Conservation (phyloP, 64 coral and sea anemone genomes). For the Montipora foliosa region DNA sequence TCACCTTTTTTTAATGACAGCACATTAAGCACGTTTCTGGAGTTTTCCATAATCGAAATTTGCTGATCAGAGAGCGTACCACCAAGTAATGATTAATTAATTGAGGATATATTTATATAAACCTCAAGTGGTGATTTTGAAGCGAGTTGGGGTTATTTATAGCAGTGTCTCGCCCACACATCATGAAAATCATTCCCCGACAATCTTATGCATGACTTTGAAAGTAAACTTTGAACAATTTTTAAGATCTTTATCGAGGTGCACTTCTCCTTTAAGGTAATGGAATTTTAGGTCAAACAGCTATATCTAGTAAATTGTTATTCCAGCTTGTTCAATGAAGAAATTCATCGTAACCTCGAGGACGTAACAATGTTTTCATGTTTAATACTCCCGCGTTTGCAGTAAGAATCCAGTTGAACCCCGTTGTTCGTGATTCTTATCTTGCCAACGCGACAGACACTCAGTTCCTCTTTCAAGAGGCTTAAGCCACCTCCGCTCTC, state of each 20-base stretch:
- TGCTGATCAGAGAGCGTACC: background rate
- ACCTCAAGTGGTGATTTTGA: background rate
- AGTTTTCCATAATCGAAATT: background rate
- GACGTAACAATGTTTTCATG: background rate
- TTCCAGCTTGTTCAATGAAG: background rate
- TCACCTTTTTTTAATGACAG: background rate
- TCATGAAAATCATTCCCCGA: background rate
- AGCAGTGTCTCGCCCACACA: background rate
- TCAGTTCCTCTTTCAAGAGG: background rate
- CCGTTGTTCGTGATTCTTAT: background rate
- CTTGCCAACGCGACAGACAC: background rate
- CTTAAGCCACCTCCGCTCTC: background rate
- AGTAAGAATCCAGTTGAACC: background rate
- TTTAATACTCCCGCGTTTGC: background rate
- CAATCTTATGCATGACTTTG: background rate
- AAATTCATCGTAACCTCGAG: background rate
- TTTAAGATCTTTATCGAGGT: background rate
- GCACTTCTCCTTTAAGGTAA: background rate
- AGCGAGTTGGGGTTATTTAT: background rate
- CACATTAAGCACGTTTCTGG: background rate
- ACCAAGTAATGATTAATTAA: background rate
- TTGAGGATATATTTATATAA: background rate
- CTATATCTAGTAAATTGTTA: background rate
- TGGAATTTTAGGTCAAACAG: background rate
- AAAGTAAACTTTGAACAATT: conserved; percentile 5